Base-by-base conservation (phyloP, 2,888 invertebrate genomes). In the Podotricha telesiphe region DNA sequence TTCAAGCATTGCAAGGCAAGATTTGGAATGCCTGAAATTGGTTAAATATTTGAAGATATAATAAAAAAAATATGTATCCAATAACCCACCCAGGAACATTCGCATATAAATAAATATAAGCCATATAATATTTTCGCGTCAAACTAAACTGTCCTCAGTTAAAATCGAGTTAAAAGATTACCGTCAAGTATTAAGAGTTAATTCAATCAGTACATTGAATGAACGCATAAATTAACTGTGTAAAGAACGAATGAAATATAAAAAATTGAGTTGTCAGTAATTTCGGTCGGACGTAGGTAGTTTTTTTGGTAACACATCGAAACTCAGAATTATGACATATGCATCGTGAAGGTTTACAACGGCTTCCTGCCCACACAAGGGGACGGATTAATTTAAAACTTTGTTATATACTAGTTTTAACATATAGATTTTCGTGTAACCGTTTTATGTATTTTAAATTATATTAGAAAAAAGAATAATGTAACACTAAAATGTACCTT, bases 311-410 rank as follows among this genome's bases (percentile, higher is more conserved):
- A 67, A 65, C 51, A 65, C 65, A 37, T 69, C 58, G 65, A 65
- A 65, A 58, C 42, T 61, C 76, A 72, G 78, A 80, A 78, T 81
- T 82, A 81, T 81, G 80, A 81, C 81, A 78, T 77, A 75, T 75
- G 74, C 74, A 73, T 73, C 64, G 45, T 69, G 71, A 62, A 37
- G 66, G 20, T 47, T 56, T 65, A 65, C 63, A 69, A 59, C 64
- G 42, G 58, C 55, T 71, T 65, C 70, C 71, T 74, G 73, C 42
- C 73, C 73, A 72, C 73, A 74, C 73, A 71, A 37, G 48, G 47
- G 47, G 56, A 42, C 20, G 48, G 40, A 22, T 28, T 40, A 19
- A 67, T 62, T 45, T 48, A 48, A 28, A 37, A 62, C 8, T 4
- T 13, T 34, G 17, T 19, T 47, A 20, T 20, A 45, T 47, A 47